Conservation (phyloP, 2,888 invertebrate genomes). For the Chromoteleia sp. region DNA sequence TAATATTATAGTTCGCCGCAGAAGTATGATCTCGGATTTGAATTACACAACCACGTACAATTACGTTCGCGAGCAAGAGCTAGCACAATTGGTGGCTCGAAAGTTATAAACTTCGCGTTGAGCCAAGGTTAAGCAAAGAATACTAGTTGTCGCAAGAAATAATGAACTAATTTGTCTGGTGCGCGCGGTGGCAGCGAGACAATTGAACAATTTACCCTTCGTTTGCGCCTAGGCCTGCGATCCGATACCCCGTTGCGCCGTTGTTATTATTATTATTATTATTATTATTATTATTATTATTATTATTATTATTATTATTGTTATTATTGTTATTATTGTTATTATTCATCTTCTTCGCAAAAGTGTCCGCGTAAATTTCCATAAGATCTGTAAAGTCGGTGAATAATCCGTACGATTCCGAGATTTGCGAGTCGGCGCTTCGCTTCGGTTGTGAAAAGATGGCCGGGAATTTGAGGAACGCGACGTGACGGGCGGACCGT, state of each 20-base stretch:
- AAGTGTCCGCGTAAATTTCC: constrained; percentile 25
- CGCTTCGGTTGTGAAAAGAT: constrained; percentile 26
- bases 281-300: too few species aligned
- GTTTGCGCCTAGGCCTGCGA: background rate
- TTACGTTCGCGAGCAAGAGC: constrained; percentile 40
- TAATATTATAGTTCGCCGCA: constrained; percentile 44
- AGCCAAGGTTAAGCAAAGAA: constrained; percentile 54
- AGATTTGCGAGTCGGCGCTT: constrained; percentile 33
- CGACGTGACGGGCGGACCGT: constrained; percentile 59
- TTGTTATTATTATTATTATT: too few species aligned
- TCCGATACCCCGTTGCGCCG: constrained; percentile 6
- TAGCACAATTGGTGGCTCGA: constrained; percentile 47
- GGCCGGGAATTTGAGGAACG: constrained; percentile 27
- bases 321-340: too few species aligned
- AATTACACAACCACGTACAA: constrained; percentile 52
- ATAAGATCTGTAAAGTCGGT: constrained; percentile 44
- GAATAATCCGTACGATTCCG: constrained; percentile 35
- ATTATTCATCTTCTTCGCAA: constrained; percentile 45
- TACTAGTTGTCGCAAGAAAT: constrained; percentile 45
- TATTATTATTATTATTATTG: too few species aligned
- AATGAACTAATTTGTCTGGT: constrained; percentile 53
- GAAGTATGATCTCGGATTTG: constrained; percentile 65
- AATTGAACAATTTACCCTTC: constrained; percentile 45
- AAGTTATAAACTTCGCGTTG: constrained; percentile 47
- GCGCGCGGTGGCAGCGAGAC: constrained; percentile 21